phyloP scores from a whole-genome alignment of 2,113 vertebrate genomes.

The Oreochromis spilurus region DNA sequence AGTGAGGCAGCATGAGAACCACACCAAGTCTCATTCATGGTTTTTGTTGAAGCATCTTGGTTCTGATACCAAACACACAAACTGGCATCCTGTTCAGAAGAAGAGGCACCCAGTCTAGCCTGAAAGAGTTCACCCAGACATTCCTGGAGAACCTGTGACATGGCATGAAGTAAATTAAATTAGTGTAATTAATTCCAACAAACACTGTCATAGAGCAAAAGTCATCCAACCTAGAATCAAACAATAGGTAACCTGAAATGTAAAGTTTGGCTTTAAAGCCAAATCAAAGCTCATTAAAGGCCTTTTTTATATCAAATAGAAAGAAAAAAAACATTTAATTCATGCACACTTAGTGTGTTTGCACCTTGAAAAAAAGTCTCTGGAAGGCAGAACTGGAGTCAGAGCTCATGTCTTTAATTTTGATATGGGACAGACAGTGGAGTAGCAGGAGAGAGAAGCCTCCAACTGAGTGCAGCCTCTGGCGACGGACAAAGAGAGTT shows the following conservation, averaged over 20 bases:
- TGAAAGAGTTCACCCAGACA: slow-evolving; percentile 77
- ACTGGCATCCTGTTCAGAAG: slow-evolving; percentile 35
- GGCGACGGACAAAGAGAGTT: slow-evolving; percentile 75
- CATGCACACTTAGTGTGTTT: background rate
- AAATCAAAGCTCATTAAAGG: background rate
- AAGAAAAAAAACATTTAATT: background rate
- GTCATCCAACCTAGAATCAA: background rate
- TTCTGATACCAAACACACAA: slow-evolving; percentile 30
- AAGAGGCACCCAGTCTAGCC: slow-evolving; percentile 48
- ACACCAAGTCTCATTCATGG: slow-evolving; percentile 10
- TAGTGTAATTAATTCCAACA: background rate
- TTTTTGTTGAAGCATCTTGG: slow-evolving; percentile 3
- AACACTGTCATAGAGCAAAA: background rate
- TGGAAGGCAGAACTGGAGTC: slow-evolving; percentile 75
- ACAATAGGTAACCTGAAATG: background rate
- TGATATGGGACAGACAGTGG: slow-evolving; percentile 79
- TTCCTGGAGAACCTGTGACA: slow-evolving; percentile 72
- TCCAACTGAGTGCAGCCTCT: slow-evolving; percentile 78
- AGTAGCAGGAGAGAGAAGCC: slow-evolving; percentile 81
- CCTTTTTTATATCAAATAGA: background rate
- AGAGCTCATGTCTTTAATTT: slow-evolving; percentile 56
- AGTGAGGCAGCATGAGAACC: slow-evolving; percentile 41
- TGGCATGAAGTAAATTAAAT: background rate
- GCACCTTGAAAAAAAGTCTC: slow-evolving; percentile 82
- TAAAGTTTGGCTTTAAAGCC: background rate